Evolutionary conservation across 2,113 vertebrate genomes (phyloP).

Genomic region (Cnemophilus loriae): DNA sequence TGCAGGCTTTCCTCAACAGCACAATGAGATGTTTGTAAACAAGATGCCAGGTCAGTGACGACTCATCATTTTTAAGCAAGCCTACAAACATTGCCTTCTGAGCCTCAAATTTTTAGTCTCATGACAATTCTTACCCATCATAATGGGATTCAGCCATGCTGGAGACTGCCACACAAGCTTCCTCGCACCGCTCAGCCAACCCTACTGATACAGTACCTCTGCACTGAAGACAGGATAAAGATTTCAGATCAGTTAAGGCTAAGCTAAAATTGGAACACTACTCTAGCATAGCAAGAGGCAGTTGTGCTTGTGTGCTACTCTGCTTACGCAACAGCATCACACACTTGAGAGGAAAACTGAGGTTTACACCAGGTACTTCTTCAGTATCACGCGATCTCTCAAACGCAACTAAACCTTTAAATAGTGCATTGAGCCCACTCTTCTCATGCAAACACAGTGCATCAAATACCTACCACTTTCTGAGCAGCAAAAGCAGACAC

Average conservation of each 20-base stretch:
- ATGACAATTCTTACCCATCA: neutral
- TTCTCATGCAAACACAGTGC: neutral
- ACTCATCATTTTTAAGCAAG: neutral
- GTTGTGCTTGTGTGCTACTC: neutral
- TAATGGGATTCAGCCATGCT: neutral
- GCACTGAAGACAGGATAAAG: neutral
- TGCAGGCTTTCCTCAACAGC: neutral
- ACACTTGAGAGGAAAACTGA: neutral
- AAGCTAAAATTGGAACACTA: neutral
- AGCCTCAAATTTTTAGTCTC: neutral
- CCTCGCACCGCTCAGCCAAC: neutral
- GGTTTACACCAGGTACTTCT: neutral
- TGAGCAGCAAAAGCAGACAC: neutral
- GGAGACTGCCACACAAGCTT: neutral
- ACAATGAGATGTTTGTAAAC: neutral
- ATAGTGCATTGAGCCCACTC: neutral
- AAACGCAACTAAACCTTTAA: neutral
- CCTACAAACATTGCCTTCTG: neutral
- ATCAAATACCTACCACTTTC: neutral
- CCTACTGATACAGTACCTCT: neutral
- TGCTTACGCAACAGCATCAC: neutral
- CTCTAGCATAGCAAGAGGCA: neutral
- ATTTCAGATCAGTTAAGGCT: neutral
- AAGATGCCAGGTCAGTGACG: neutral
- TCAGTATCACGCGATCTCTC: neutral